Evolutionary conservation across 2,888 invertebrate species (phyloP).

Genomic region (Melipona bicolor): DNA sequence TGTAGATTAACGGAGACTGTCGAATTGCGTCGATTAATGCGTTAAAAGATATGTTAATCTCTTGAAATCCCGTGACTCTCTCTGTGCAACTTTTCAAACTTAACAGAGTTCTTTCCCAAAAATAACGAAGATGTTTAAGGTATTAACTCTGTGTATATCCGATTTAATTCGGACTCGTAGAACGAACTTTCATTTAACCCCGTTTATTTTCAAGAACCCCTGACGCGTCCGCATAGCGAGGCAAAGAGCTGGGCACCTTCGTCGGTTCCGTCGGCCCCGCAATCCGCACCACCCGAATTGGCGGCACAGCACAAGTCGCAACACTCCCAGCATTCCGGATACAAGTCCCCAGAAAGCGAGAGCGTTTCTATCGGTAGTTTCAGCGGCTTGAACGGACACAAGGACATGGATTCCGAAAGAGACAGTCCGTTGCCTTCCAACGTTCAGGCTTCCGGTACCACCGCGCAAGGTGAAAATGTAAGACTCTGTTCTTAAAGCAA

Average conservation of each 20-base stretch:
- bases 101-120: no score
- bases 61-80: no score
- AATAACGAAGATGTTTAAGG: no score
- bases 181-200: neutral
- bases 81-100: no score
- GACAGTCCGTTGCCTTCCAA: conserved; percentile 80
- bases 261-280: conserved; percentile 87
- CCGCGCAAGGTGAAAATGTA: conserved; percentile 68
- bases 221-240: conserved; percentile 95
- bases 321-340: conserved; percentile 81
- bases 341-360: conserved; percentile 83
- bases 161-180: no score
- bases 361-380: conserved; percentile 82
- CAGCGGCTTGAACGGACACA: conserved; percentile 82
- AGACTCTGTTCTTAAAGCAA: neutral
- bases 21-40: no score
- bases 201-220: conserved; percentile 87
- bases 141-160: neutral
- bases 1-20: no score
- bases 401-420: conserved; percentile 81
- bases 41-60: no score
- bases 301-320: conserved; percentile 85
- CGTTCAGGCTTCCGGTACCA: conserved; percentile 71
- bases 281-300: conserved; percentile 89
- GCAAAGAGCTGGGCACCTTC: conserved; percentile 91